A percentile compares a stretch with the other conserved stretches of the same genome.
These are phyloP conservation scores for Oxycera nigricornis DNA, from an alignment of 2,888 invertebrate genomes.

Conservation along the genomic window DNA sequence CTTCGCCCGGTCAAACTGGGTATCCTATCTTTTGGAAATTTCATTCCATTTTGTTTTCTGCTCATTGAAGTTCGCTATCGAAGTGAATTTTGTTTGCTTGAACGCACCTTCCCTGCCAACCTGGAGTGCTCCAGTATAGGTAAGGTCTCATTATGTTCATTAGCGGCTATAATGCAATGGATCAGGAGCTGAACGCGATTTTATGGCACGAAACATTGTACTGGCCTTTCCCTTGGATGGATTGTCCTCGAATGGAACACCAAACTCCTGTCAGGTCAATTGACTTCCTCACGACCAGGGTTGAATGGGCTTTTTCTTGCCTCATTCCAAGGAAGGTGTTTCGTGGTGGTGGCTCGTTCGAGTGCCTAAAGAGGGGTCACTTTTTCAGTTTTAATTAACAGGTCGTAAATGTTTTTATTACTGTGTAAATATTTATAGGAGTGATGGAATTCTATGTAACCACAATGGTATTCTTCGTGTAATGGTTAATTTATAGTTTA, in stretches of 20 bases:
- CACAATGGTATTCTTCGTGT: conserved; percentile 31
- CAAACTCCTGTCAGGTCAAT: not conserved
- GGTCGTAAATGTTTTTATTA: conserved; percentile 43
- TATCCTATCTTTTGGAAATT: not conserved
- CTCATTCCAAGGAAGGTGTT: conserved; percentile 20
- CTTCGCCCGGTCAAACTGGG: not conserved
- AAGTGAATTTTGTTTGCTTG: not conserved
- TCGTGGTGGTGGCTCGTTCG: not conserved
- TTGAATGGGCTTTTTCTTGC: not conserved
- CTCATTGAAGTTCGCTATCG: not conserved
- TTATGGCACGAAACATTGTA: conserved; percentile 7
- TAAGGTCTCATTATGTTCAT: not conserved
- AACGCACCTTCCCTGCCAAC: no score
- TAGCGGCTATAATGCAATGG: not conserved
- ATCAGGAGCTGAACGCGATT: not conserved
- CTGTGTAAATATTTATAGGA: conserved; percentile 43
- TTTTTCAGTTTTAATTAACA: conserved; percentile 42
- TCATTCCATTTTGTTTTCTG: not conserved
- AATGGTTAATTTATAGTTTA: conserved; percentile 40
- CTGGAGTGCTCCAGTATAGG: no score
- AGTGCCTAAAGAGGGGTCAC: not conserved
- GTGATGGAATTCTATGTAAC: conserved; percentile 23
- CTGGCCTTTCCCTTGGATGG: not conserved
- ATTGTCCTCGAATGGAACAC: not conserved
- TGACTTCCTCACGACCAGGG: not conserved